phyloP scores from a whole-genome alignment of 2,797 vertebrate genomes.

The Tachyglossus aculeatus region DNA sequence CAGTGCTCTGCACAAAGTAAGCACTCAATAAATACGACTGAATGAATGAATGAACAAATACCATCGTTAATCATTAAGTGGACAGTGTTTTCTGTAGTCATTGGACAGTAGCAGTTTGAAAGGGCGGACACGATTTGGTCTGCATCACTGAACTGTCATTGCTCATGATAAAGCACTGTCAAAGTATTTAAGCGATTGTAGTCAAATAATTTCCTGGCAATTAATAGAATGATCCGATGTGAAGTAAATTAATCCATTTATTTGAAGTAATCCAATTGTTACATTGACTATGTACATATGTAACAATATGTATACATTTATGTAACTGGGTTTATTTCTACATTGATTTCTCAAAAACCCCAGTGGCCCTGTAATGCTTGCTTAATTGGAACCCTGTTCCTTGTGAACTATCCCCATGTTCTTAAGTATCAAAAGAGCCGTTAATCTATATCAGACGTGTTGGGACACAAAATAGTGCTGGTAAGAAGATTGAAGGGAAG shows the following conservation, averaged over 20 bases:
- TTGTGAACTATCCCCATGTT: conserved; percentile 31
- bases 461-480: conserved; percentile 24
- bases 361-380: conserved; percentile 1
- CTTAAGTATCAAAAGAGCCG: conserved; percentile 6
- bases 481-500: neutral
- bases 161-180: too few relatives aligned
- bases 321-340: too few relatives aligned
- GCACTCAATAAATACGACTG: too few relatives aligned
- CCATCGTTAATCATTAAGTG: too few relatives aligned
- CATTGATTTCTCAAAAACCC: neutral
- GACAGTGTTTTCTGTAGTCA: too few relatives aligned
- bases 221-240: neutral
- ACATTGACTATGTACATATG: too few relatives aligned
- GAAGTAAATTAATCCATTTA: conserved; percentile 4
- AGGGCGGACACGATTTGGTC: too few relatives aligned
- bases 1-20: too few relatives aligned
- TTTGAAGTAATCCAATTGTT: neutral
- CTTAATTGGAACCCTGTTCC: conserved; percentile 27
- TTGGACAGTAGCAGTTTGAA: neutral
- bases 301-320: neutral
- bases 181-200: neutral
- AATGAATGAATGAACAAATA: too few relatives aligned
- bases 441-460: conserved; percentile 30
- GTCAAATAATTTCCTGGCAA: conserved; percentile 31
- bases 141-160: conserved; percentile 27